A percentile compares a stretch with the other conserved stretches of the same genome.
These are phyloP conservation scores for Metopolophium dirhodum DNA, from an alignment of 1,140 invertebrate species.

Conservation along the genomic window DNA sequence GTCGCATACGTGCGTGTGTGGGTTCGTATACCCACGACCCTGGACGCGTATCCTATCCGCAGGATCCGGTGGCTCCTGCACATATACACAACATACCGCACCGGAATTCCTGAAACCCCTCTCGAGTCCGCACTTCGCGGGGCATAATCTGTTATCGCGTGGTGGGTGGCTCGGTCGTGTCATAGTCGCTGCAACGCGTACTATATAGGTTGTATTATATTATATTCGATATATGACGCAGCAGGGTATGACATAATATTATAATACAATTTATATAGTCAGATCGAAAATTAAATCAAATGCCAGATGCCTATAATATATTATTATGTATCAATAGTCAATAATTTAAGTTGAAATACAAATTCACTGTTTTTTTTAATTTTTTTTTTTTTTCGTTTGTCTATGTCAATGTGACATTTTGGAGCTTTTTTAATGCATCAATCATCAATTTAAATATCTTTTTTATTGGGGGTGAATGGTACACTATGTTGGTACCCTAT, in stretches of 20 bases:
- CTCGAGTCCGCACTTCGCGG: not conserved
- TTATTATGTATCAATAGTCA: no score
- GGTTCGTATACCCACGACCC: not conserved
- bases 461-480: not conserved
- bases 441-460: no score
- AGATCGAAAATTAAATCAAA: not conserved
- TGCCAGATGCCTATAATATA: not conserved
- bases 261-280: not conserved
- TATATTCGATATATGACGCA: not conserved
- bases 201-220: not conserved
- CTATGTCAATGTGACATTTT: not conserved
- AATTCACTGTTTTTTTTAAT: no score
- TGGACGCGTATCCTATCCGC: not conserved
- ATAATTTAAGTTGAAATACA: no score
- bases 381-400: not conserved
- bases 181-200: not conserved
- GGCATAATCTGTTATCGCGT: not conserved
- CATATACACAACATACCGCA: not conserved
- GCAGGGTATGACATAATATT: not conserved
- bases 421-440: not conserved
- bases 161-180: not conserved
- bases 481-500: not conserved
- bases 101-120: conserved; percentile 24
- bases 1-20: no score
- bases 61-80: not conserved